Base-by-base conservation (phyloP, 2,888 invertebrate species). In the Cactoblastis cactorum region DNA sequence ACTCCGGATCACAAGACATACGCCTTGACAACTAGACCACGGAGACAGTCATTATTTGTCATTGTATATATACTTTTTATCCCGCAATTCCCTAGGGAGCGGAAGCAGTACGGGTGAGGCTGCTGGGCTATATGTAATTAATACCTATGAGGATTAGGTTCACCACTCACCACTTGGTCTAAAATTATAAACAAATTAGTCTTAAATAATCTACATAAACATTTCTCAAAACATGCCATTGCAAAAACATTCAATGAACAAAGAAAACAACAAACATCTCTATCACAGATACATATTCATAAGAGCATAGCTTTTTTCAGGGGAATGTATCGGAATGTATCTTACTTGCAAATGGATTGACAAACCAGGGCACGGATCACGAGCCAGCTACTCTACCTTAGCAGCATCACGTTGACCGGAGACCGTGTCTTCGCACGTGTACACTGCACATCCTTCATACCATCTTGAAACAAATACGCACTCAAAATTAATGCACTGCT, bases 371-470 rank as follows among this genome's bases (percentile, higher is more conserved):
- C 47, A n/a, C 24, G 22, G 12, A 46, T 54, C 56, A 53, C 56
- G 56, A 53, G 56, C 47, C 52, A 14, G 3, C 14, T 5, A n/a
- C 15, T 11, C 37, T 41, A 8, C 33, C 15, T 15, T 8, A 14
- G 33, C 37, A 1, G 15, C 39, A 32, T 77, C 77, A 80, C 77
- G 77, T 80, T 76, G 67, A n/a, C 17, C 17, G 45, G 53, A 65
- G 68, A 61, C 58, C 67, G 69, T 69, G 68, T 37, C 50, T 1
- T 8, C 50, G 46, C 79, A 76, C 77, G 80, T 78, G 81, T 63
- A 38, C 5, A 19, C 35, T n/a, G n/a, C 43, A 33, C 51, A 67
- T 68, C 79, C 82, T 77, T 75, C n/a, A n/a, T n/a, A n/a, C n/a
- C n/a, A n/a, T n/a, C n/a, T n/a, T 74, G 56, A 57, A 58, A 61